Evolutionary conservation across 2,113 vertebrate genomes (phyloP).

Genomic region (Syrmaticus mikado): DNA sequence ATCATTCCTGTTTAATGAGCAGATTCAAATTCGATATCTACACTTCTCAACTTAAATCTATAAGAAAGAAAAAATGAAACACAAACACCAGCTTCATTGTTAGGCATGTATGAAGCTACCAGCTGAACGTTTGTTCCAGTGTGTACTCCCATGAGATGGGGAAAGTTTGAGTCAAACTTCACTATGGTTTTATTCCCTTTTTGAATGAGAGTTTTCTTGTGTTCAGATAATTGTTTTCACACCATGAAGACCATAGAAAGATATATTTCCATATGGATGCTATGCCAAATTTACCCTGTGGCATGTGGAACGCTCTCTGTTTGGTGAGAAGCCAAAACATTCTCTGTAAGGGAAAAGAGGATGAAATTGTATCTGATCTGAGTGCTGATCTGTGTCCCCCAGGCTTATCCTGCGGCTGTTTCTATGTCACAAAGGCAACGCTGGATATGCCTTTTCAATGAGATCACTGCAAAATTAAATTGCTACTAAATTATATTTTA

Average conservation of each 20-base stretch:
- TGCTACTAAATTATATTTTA: slow-evolving; percentile 75
- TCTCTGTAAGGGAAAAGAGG: slow-evolving; percentile 73
- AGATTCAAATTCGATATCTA: background rate
- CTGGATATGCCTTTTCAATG: slow-evolving; percentile 77
- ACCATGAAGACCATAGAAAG: background rate
- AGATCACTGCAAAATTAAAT: slow-evolving; percentile 77
- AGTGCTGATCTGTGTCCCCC: slow-evolving; percentile 69
- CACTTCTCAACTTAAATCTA: background rate
- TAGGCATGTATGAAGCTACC: fast-evolving
- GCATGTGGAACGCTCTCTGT: slow-evolving; percentile 1
- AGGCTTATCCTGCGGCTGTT: slow-evolving; percentile 63
- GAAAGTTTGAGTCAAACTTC: background rate
- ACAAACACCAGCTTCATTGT: background rate
- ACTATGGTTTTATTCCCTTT: background rate
- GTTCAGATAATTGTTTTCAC: background rate
- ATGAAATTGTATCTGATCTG: slow-evolving; percentile 70
- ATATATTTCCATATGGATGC: slow-evolving; percentile 32
- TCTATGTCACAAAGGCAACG: slow-evolving; percentile 8
- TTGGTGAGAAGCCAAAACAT: slow-evolving; percentile 33
- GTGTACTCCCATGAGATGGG: background rate
- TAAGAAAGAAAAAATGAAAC: background rate
- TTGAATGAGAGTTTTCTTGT: background rate
- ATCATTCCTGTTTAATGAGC: background rate
- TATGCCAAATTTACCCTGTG: slow-evolving; percentile 16
- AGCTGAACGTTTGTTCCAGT: background rate